Base-by-base conservation (phyloP, 2,797 vertebrate species). In the Borostomias antarcticus region DNA sequence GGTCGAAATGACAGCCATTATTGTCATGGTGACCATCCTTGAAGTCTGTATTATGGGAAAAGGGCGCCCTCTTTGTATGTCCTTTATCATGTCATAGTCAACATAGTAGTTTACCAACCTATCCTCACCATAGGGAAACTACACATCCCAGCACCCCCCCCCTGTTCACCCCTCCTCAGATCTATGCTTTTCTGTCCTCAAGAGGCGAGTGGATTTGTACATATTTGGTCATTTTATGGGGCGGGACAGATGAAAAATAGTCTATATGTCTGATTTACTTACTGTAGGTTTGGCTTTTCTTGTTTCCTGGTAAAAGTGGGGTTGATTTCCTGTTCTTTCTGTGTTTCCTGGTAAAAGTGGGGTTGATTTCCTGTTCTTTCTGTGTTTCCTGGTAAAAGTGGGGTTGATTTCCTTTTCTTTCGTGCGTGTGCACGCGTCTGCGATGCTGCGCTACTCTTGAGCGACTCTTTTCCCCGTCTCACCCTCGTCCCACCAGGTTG, bases 171-270 rank as follows among this genome's bases (percentile, higher is more conserved):
- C 17, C 37, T 40, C 1, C 37, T 58, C 17, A 45, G 15, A 58
- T 40, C 5, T 33, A 21, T 74, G 30, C 58, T 33, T 54, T 65
- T 70, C 51, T 17, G 54, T 19, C n/a, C 28, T 43, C 56, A 28
- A 56, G 40, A 69, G 48, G 33, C 45, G 57, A 37, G 32, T 59
- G 50, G 43, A 40, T 50, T 19, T 57, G 54, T 72, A 58, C 23
- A 58, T 58, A 58, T 37, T 58, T 58, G 33, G 10, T 58, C 13
- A 19, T n/a, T 23, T 50, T 7, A 19, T 32, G 11, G 33, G 29
- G 8, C 40, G n/a, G 40, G 40, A 15, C 40, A 45, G 40, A 45
- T 45, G 40, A 45, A 45, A n/a, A 45, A 17, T 13, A 45, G 17
- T 15, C n/a, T 45, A 45, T 45, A 17, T 5, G 4, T 15, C 5